These are phyloP conservation scores for Mesocricetus auratus DNA, from an alignment of 2,113 vertebrate species.

Conservation along the genomic window DNA sequence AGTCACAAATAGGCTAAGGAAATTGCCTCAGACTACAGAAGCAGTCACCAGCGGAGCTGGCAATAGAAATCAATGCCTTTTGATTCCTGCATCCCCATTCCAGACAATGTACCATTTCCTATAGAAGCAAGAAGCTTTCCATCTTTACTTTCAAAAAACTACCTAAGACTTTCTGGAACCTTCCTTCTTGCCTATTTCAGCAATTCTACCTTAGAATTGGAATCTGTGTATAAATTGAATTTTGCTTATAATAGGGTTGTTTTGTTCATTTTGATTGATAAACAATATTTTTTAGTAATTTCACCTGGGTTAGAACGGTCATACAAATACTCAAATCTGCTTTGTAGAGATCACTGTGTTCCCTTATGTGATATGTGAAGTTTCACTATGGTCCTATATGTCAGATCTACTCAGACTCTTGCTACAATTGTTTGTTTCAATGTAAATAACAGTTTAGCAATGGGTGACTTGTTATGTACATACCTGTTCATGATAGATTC, in stretches of 20 bases:
- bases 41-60: constrained; percentile 62
- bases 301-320: not conserved
- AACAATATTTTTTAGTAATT: constrained; percentile 20
- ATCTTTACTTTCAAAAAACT: constrained; percentile 58
- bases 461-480: not conserved
- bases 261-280: not conserved
- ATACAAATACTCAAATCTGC: not conserved
- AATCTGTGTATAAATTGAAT: not conserved
- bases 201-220: constrained; percentile 14
- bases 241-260: not conserved
- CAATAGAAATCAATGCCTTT: constrained; percentile 78
- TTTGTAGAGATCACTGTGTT: not conserved
- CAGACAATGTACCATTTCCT: constrained; percentile 59
- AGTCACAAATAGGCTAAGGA: constrained; percentile 76
- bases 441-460: not conserved
- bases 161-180: constrained; percentile 46
- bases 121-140: constrained; percentile 47
- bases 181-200: not conserved
- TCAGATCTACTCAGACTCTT: not conserved
- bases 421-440: not conserved
- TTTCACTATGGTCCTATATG: not conserved
- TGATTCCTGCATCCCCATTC: constrained; percentile 66
- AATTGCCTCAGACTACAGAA: constrained; percentile 79
- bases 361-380: not conserved
- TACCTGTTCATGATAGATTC: not conserved